A percentile compares a stretch with the other conserved stretches of the same genome.
Conservation (phyloP, 2,888 invertebrate species). For the Meandrusa payeni region DNA sequence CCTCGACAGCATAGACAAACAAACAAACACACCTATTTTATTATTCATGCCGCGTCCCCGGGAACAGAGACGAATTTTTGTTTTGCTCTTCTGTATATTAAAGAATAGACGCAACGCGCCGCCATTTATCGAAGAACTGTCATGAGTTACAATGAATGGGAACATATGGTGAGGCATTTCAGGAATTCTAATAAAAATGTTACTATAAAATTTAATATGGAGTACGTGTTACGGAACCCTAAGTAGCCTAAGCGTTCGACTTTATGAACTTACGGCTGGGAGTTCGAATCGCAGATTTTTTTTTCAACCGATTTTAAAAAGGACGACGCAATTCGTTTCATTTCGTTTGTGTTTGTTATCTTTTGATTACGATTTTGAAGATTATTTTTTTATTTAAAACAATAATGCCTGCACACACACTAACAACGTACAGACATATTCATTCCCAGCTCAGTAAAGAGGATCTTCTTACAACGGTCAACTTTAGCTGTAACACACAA, state of each 20-base stretch:
- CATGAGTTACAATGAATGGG: slow-evolving; percentile 13
- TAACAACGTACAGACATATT: no score
- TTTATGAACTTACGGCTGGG: no score
- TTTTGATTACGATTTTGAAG: no score
- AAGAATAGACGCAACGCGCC: slow-evolving; percentile 19
- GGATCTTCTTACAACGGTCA: slow-evolving; percentile 7
- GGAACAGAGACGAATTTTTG: slow-evolving; percentile 35
- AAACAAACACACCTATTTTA: slow-evolving; percentile 49
- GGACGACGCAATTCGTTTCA: no score
- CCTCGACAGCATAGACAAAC: slow-evolving; percentile 55
- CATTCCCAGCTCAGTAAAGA: slow-evolving; percentile 3
- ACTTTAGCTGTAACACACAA: slow-evolving; percentile 21
- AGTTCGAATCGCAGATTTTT: no score
- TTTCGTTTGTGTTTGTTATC: no score
- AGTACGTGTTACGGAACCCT: neutral
- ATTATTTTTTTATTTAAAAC: no score
- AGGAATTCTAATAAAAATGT: slow-evolving; percentile 11
- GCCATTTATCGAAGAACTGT: slow-evolving; percentile 15
- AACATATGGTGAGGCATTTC: slow-evolving; percentile 9
- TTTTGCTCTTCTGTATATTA: slow-evolving; percentile 31
- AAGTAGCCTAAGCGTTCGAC: no score
- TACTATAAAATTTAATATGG: neutral
- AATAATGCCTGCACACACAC: no score
- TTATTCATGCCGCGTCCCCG: slow-evolving; percentile 39
- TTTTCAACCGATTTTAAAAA: no score